Percentiles rank a stretch among this genome's conserved stretches.
Conservation (phyloP, 1,140 invertebrate species). For the Sitophilus oryzae region DNA sequence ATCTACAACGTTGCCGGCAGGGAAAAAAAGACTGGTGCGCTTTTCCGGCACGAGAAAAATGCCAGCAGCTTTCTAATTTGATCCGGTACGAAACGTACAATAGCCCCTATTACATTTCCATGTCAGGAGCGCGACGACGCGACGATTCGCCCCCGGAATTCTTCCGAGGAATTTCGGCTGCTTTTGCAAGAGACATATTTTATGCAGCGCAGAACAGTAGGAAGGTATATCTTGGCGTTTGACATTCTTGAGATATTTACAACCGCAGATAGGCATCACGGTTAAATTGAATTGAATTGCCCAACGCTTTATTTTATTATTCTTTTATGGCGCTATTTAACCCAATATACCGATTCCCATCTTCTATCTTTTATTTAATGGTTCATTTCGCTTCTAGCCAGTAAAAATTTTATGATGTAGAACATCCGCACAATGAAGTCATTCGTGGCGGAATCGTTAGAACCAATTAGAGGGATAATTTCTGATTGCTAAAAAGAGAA, state of each 20-base stretch:
- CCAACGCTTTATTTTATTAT: constrained; percentile 23
- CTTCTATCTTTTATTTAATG: constrained; percentile 9
- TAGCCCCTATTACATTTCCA: not conserved
- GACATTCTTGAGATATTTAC: constrained; percentile 27
- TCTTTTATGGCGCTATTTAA: constrained; percentile 24
- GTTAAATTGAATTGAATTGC: constrained; percentile 28
- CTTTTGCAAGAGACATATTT: constrained; percentile 15
- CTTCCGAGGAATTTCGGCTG: constrained; percentile 21
- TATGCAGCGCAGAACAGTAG: constrained; percentile 17
- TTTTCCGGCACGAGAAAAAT: not conserved
- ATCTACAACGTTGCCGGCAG: too few relatives aligned
- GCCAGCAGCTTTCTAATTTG: not conserved
- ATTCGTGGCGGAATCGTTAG: not conserved
- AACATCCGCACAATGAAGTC: too few relatives aligned
- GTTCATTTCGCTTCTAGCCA: not conserved
- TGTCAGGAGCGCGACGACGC: not conserved
- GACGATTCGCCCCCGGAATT: too few relatives aligned
- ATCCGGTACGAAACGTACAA: not conserved
- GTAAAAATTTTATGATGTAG: not conserved
- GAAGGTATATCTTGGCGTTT: constrained; percentile 24
- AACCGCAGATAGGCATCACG: constrained; percentile 21
- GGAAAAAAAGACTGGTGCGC: too few relatives aligned
- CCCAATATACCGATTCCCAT: constrained; percentile 5
- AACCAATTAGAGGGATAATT: not conserved
- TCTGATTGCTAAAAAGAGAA: too few relatives aligned